Conservation (phyloP, 2,888 invertebrate species). For the Pyrrhia umbra region DNA sequence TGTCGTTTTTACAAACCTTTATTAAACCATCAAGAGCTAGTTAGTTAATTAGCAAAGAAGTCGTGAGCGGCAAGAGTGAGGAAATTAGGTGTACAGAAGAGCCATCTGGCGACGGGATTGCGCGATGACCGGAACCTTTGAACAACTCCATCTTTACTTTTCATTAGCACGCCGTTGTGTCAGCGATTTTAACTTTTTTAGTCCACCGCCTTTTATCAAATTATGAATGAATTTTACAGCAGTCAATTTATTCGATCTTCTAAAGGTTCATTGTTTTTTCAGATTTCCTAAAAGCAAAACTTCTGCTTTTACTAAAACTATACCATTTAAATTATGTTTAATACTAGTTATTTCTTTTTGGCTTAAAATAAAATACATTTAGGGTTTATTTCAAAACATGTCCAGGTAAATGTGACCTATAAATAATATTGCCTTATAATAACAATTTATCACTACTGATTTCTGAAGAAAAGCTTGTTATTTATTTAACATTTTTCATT, state of each 20-base stretch:
- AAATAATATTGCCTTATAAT: no score
- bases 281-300: neutral
- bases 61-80: conserved; percentile 67
- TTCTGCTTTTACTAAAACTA: neutral
- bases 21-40: conserved; percentile 64
- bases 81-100: conserved; percentile 72
- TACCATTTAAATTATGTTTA: no score
- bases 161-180: conserved; percentile 68
- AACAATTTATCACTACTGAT: no score
- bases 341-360: no score
- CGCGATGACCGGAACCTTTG: conserved; percentile 70
- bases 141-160: conserved; percentile 73
- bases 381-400: no score
- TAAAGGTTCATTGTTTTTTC: conserved; percentile 14
- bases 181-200: conserved; percentile 50
- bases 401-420: no score
- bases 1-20: conserved; percentile 47
- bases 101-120: conserved; percentile 63
- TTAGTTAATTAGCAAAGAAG: conserved; percentile 70
- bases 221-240: conserved; percentile 40
- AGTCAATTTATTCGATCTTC: conserved; percentile 19
- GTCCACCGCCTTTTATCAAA: conserved; percentile 44
- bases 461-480: no score
- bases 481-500: no score
- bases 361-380: no score